These are phyloP conservation scores for Cydia splendana DNA, from an alignment of 1,140 invertebrate species.

Conservation along the genomic window DNA sequence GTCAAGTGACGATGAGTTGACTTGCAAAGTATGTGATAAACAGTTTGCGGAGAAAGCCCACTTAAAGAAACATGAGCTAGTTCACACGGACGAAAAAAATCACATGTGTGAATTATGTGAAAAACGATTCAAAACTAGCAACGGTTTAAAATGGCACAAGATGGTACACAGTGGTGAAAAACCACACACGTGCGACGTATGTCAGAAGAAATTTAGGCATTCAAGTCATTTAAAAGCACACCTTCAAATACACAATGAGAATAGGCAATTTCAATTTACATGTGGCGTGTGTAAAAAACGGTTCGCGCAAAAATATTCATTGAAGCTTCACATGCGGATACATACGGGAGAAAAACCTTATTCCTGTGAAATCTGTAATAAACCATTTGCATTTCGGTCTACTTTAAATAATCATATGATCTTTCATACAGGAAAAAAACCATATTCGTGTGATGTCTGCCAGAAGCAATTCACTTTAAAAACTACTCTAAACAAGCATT, in stretches of 20 bases:
- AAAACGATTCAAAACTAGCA: conserved; percentile 5
- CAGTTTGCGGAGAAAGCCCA: background rate
- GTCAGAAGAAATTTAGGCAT: background rate
- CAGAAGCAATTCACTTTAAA: conserved; percentile 7
- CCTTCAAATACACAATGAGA: conserved; percentile 7
- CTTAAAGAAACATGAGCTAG: background rate
- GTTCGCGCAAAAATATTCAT: conserved; percentile 5
- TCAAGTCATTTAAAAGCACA: conserved; percentile 5
- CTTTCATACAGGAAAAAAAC: conserved; percentile 9
- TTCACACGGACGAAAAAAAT: background rate
- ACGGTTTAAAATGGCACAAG: conserved; percentile 13
- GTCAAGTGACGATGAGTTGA: background rate
- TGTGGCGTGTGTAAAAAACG: background rate
- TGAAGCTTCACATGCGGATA: conserved; percentile 15
- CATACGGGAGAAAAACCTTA: conserved; percentile 14
- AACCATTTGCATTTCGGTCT: conserved; percentile 11
- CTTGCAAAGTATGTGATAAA: conserved; percentile 5
- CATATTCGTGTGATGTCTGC: background rate
- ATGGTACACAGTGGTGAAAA: conserved; percentile 16
- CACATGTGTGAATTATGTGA: conserved; percentile 10
- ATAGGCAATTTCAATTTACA: conserved; percentile 2
- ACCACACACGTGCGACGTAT: background rate
- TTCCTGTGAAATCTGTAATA: background rate
- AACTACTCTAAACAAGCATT: conserved; percentile 12
- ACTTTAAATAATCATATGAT: background rate